Evolutionary conservation across 2,888 invertebrate genomes (phyloP).

Genomic region (Rhopalosiphum nymphaeae): DNA sequence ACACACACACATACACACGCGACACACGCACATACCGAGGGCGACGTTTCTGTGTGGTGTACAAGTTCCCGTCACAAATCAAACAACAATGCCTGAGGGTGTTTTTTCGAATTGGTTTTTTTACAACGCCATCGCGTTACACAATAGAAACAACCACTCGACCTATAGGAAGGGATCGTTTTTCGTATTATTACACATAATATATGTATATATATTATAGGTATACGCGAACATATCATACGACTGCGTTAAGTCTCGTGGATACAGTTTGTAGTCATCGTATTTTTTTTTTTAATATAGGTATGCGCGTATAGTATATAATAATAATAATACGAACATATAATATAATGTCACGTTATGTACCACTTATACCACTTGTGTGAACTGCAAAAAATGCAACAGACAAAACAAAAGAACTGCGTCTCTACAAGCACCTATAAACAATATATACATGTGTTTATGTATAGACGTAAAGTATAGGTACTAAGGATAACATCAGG

Average conservation of each 20-base stretch:
- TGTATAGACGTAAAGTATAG: not conserved
- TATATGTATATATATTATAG: not conserved
- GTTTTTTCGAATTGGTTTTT: conserved; percentile 18
- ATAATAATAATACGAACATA: not conserved
- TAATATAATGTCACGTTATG: not conserved
- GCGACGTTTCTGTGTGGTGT: not conserved
- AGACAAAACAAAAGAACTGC: conserved; percentile 5
- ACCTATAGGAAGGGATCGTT: not conserved
- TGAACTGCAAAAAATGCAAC: not conserved
- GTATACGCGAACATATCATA: not conserved
- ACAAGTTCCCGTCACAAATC: conserved; percentile 58
- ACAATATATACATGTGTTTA: not conserved
- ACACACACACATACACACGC: not conserved
- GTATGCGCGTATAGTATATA: not conserved
- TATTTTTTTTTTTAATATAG: not conserved
- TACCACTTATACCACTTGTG: not conserved
- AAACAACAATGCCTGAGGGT: conserved; percentile 35
- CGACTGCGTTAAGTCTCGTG: not conserved
- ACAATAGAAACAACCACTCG: conserved; percentile 13
- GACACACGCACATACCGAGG: not conserved
- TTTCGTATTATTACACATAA: too few relatives aligned
- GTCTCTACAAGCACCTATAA: not conserved
- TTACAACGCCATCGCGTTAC: not conserved
- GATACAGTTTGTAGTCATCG: not conserved
- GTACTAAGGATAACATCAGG: not conserved